Percentiles rank a stretch among this genome's conserved stretches.
These are phyloP conservation scores for Diploscapter pachys DNA, from an alignment of 1,140 invertebrate species.

Conservation along the genomic window DNA sequence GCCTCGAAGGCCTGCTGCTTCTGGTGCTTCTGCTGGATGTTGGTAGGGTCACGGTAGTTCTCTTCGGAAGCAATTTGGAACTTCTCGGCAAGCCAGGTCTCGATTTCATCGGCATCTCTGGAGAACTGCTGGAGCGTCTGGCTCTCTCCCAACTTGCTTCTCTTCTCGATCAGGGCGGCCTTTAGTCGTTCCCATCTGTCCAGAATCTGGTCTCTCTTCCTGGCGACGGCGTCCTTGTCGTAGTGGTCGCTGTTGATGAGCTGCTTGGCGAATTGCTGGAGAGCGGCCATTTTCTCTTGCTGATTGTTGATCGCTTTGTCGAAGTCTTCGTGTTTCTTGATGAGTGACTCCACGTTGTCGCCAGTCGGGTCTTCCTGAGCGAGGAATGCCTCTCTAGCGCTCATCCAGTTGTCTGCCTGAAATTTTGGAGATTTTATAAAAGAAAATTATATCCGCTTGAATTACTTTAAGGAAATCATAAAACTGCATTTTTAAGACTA, in stretches of 20 bases:
- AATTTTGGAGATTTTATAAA: conserved; percentile 7
- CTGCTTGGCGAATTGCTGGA: conserved; percentile 89
- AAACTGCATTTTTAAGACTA: too few species aligned
- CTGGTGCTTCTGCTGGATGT: conserved; percentile 72
- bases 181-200: conserved; percentile 88
- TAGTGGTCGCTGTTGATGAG: conserved; percentile 90
- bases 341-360: conserved; percentile 92
- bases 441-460: too few species aligned
- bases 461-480: too few species aligned
- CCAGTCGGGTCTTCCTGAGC: conserved; percentile 61
- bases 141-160: conserved; percentile 89
- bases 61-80: conserved; percentile 82
- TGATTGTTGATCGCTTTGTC: conserved; percentile 96
- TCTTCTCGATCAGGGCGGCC: conserved; percentile 93
- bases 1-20: conserved; percentile 99
- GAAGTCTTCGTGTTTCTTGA: conserved; percentile 99
- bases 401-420: conserved; percentile 99
- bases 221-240: conserved; percentile 80
- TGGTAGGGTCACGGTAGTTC: conserved; percentile 79
- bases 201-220: conserved; percentile 82
- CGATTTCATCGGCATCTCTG: conserved; percentile 97
- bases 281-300: conserved; percentile 93
- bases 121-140: conserved; percentile 98
- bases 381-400: conserved; percentile 90
- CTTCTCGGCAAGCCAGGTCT: conserved; percentile 95